These are phyloP conservation scores for Macrobrachium rosenbergii DNA, from an alignment of 1,140 invertebrate genomes.

Conservation along the genomic window DNA sequence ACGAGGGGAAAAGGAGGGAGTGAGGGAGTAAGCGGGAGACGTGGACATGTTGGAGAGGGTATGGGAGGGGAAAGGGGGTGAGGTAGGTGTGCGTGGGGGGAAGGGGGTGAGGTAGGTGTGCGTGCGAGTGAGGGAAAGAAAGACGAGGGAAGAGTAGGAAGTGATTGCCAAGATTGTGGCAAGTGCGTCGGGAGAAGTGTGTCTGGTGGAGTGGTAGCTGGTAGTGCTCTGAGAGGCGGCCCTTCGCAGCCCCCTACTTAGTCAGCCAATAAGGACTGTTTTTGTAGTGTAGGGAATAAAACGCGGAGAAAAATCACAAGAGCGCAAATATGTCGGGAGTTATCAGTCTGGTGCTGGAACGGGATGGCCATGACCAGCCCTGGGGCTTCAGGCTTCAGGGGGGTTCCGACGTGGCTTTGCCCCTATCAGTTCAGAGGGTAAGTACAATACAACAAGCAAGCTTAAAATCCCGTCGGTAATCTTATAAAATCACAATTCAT, in stretches of 20 bases:
- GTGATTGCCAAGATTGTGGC: conserved; percentile 55
- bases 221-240: conserved; percentile 28
- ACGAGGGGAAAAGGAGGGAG: background rate
- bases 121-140: background rate
- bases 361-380: conserved; percentile 81
- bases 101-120: background rate
- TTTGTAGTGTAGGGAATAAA: conserved; percentile 33
- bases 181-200: conserved; percentile 54
- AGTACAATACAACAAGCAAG: conserved; percentile 67
- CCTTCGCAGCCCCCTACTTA: conserved; percentile 3
- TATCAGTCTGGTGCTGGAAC: conserved; percentile 77
- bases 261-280: conserved; percentile 25
- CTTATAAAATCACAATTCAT: too few species aligned
- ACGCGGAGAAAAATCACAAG: background rate
- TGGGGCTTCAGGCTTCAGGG: conserved; percentile 95
- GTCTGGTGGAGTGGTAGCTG: conserved; percentile 50
- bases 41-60: background rate
- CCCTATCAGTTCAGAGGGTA: conserved; percentile 92
- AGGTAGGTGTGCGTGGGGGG: conserved; percentile 3
- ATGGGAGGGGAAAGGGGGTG: background rate
- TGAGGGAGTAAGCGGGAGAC: background rate
- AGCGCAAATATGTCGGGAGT: conserved; percentile 39
- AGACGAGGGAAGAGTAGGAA: conserved; percentile 1
- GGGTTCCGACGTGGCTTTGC: conserved; percentile 88
- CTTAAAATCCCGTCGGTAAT: too few species aligned